These are phyloP conservation scores for Pseudomyrmex cubaensis DNA, from an alignment of 1,140 invertebrate genomes.

Conservation along the genomic window DNA sequence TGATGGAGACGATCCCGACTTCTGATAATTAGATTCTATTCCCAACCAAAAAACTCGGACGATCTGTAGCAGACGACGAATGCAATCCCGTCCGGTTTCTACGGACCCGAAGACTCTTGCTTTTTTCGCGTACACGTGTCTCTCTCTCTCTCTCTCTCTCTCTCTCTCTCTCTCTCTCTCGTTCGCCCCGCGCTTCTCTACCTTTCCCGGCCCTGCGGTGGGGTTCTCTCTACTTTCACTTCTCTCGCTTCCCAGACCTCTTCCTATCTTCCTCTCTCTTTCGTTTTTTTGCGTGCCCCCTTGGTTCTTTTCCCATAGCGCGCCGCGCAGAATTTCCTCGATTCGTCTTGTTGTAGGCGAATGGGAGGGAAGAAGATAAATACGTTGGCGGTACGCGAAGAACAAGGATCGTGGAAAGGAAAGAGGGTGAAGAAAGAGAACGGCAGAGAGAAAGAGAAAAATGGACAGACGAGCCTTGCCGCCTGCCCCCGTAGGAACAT, in stretches of 20 bases:
- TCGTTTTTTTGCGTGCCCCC: slow-evolving; percentile 72
- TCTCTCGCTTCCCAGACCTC: slow-evolving; percentile 16
- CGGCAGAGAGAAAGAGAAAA: background rate
- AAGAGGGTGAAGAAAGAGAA: background rate
- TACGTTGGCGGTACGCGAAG: background rate
- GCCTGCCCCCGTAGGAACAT: slow-evolving; percentile 74
- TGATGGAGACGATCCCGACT: slow-evolving; percentile 57
- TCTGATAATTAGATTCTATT: slow-evolving; percentile 67
- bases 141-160: too few species aligned
- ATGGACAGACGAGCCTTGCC: slow-evolving; percentile 54
- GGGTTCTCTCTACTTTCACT: background rate
- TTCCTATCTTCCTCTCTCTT: slow-evolving; percentile 64
- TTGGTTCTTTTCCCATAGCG: slow-evolving; percentile 74
- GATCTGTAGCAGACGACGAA: slow-evolving; percentile 67
- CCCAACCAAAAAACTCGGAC: slow-evolving; percentile 46
- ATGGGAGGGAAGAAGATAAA: background rate
- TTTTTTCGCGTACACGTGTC: slow-evolving; percentile 45
- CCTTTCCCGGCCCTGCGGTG: background rate
- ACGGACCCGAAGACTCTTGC: slow-evolving; percentile 69
- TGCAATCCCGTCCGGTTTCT: slow-evolving; percentile 76
- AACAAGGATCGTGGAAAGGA: slow-evolving; percentile 8
- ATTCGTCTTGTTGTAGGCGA: slow-evolving; percentile 73
- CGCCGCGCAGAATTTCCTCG: slow-evolving; percentile 74
- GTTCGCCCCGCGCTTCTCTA: background rate
- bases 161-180: too few species aligned